Evolutionary conservation across 37 sponge, comb jelly and placozoan genomes (phyloP), one percentile per base, ranked within the genome.

Genomic region (Diacarnus erythraeanus): DNA sequence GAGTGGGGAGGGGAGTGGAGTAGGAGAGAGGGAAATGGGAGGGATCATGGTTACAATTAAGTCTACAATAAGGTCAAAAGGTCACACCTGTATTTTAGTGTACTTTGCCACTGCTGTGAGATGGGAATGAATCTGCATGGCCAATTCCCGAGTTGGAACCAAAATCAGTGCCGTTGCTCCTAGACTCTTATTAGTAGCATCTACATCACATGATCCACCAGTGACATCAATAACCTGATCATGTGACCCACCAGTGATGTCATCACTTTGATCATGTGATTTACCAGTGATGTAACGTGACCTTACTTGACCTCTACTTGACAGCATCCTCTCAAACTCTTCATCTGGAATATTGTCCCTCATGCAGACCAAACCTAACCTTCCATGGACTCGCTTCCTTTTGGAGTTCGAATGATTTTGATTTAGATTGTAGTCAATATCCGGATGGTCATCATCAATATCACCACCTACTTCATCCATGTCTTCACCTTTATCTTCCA

Each of bases 61-160:
- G 6, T 47, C 51, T 47, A 47, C 51, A 47, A 6, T 6, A 47
- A 15, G 6, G 51, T 47, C 9, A 2, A 30, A 8, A 10, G 4
- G 23, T 27, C 42, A 29, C 36, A 94, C 94, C 90, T 86, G 81
- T 17, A 95, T 83, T 4, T 39, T 72, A 22, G 99, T 99, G 77
- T 88, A 78, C 65, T 88, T 87, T 21, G 93, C 83, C 22, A 86
- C 93, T 3, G 89, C 76, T 31, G 38, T 37, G 29, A 99, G 63
- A 72, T 96, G 97, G 33, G 79, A 75, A 4, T 82, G 74, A 1
- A 99, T 89, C 77, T 99, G 99, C 3, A 96, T 38, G 0, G 95
- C 97, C 31, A 99, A 78, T 76, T 99, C 99, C 39, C 99, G 67
- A 33, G 97, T 96, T 23, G 99, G 99, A 1, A 84, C 77, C 34